These are phyloP conservation scores for Alcis repandata DNA, from an alignment of 2,888 invertebrate species.

Conservation along the genomic window DNA sequence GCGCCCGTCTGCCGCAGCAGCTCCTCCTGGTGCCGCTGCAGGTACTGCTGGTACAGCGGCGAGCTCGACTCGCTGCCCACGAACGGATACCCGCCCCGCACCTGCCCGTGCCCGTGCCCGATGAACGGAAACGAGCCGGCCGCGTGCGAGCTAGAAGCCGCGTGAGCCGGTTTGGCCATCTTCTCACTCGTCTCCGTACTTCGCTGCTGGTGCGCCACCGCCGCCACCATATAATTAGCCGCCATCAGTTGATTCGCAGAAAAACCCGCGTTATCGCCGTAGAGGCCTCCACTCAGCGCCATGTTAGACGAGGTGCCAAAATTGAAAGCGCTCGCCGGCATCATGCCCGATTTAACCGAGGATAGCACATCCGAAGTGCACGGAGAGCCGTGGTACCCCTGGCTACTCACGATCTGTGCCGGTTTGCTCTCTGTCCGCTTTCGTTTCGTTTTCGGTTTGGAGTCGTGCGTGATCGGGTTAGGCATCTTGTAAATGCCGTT, in stretches of 20 bases:
- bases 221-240: constrained; percentile 82
- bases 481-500: constrained; percentile 68
- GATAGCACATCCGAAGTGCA: constrained; percentile 82
- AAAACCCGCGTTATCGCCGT: constrained; percentile 89
- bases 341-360: constrained; percentile 86
- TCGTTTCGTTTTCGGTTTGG: constrained; percentile 71
- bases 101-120: constrained; percentile 86
- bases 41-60: constrained; percentile 91
- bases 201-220: constrained; percentile 79
- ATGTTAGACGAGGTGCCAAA: constrained; percentile 91
- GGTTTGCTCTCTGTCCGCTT: constrained; percentile 73
- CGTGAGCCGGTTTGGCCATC: constrained; percentile 81
- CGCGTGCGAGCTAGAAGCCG: constrained; percentile 69
- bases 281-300: constrained; percentile 84
- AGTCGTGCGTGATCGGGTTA: constrained; percentile 59
- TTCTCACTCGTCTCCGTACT: constrained; percentile 74
- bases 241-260: constrained; percentile 89
- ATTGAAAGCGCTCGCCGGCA: constrained; percentile 94
- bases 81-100: constrained; percentile 88
- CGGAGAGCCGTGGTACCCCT: constrained; percentile 87
- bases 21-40: constrained; percentile 88
- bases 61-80: constrained; percentile 88
- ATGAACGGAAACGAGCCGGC: constrained; percentile 87
- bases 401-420: constrained; percentile 70
- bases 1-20: constrained; percentile 87